These are phyloP conservation scores for Nycteola revayana DNA, from an alignment of 2,888 invertebrate genomes.

Conservation along the genomic window DNA sequence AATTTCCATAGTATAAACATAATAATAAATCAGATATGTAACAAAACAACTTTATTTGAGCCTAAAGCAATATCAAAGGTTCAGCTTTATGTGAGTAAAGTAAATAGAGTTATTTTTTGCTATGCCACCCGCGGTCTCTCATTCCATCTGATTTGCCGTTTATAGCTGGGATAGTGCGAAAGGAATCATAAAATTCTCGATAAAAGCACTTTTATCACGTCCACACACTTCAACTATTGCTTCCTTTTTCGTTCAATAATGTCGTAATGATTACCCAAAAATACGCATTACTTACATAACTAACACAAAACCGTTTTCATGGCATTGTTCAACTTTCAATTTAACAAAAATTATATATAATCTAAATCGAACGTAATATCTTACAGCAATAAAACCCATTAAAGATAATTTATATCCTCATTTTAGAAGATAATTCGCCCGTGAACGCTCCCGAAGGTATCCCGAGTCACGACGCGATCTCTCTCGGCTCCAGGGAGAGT, in stretches of 20 bases:
- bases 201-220: constrained; percentile 64
- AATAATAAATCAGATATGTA: constrained; percentile 20
- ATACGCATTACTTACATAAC: constrained; percentile 13
- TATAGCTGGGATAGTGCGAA: constrained; percentile 67
- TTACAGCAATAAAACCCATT: constrained; percentile 65
- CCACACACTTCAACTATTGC: constrained; percentile 58
- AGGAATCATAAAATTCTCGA: constrained; percentile 67
- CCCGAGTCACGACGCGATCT: constrained; percentile 62
- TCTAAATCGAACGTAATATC: constrained; percentile 53
- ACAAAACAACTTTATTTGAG: constrained; percentile 23
- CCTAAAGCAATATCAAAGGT: constrained; percentile 29
- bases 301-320: constrained; percentile 14
- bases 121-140: constrained; percentile 57
- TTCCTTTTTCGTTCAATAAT: constrained; percentile 58
- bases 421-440: constrained; percentile 68
- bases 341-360: constrained; percentile 45
- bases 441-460: constrained; percentile 67
- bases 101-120: constrained; percentile 61
- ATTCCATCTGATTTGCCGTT: constrained; percentile 70
- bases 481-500: constrained; percentile 42
- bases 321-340: constrained; percentile 33
- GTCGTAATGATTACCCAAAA: constrained; percentile 41
- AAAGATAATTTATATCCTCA: constrained; percentile 66
- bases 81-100: constrained; percentile 48
- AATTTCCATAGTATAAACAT: constrained; percentile 20